Conservation (phyloP, 2,888 invertebrate genomes). For the Drosophila vallismaia region DNA sequence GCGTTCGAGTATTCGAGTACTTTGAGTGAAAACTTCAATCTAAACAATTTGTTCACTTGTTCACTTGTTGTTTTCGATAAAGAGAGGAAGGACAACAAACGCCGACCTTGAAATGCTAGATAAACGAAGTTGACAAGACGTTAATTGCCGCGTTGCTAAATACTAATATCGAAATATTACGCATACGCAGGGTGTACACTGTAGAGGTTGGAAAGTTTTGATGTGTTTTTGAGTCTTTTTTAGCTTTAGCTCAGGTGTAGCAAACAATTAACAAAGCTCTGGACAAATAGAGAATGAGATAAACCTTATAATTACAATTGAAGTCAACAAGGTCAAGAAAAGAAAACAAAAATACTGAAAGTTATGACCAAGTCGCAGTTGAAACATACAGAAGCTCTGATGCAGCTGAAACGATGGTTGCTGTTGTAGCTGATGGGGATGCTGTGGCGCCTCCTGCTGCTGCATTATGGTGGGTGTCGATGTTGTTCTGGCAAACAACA, state of each 20-base stretch:
- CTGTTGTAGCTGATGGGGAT: slow-evolving; percentile 51
- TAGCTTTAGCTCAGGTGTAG: slow-evolving; percentile 35
- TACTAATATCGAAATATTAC: slow-evolving; percentile 49
- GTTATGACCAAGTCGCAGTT: slow-evolving; percentile 34
- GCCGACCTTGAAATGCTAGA: slow-evolving; percentile 40
- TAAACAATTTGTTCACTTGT: not conserved
- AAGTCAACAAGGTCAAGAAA: slow-evolving; percentile 35
- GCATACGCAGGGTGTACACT: slow-evolving; percentile 56
- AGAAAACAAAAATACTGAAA: slow-evolving; percentile 8
- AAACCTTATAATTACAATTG: slow-evolving; percentile 44
- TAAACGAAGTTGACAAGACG: slow-evolving; percentile 45
- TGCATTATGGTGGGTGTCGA: slow-evolving; percentile 43
- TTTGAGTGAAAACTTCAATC: slow-evolving; percentile 3
- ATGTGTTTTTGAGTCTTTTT: too few species aligned
- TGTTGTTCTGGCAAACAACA: slow-evolving; percentile 71
- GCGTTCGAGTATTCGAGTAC: not conserved
- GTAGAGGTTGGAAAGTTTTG: not conserved
- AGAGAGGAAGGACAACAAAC: slow-evolving; percentile 20
- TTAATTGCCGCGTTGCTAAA: slow-evolving; percentile 38
- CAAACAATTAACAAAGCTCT: slow-evolving; percentile 21
- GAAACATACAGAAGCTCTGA: slow-evolving; percentile 64
- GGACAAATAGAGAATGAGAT: slow-evolving; percentile 46
- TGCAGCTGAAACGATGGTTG: slow-evolving; percentile 59
- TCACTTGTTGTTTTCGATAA: slow-evolving; percentile 3
- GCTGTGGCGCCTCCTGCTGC: slow-evolving; percentile 58